These are phyloP conservation scores for Chaenodraco wilsoni DNA, from an alignment of 2,797 vertebrate genomes.

Conservation along the genomic window DNA sequence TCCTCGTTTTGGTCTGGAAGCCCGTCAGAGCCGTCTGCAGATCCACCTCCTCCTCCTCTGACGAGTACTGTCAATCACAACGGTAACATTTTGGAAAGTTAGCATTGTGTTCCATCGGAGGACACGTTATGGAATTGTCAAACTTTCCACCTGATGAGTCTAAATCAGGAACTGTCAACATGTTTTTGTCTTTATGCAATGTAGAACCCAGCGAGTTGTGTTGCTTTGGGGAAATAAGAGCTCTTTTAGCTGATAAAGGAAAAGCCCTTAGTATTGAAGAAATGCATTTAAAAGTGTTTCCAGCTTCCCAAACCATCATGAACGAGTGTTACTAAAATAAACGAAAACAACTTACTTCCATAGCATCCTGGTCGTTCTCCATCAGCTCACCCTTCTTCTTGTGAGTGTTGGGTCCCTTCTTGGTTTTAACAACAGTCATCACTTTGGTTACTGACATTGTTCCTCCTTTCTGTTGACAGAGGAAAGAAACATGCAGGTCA, in stretches of 20 bases:
- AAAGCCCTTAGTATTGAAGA: not conserved
- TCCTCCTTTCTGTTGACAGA: constrained; percentile 85
- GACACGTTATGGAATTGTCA: not conserved
- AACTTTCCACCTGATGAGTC: not conserved
- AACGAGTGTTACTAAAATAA: not conserved
- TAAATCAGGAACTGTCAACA: not conserved
- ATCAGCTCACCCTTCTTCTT: constrained; percentile 99
- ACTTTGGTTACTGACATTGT: constrained; percentile 94
- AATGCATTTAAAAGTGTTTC: not conserved
- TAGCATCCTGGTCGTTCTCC: constrained; percentile 99
- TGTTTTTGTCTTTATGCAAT: not conserved
- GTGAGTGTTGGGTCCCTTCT: constrained; percentile 89
- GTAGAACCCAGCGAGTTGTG: not conserved
- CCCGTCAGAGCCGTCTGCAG: constrained; percentile 97
- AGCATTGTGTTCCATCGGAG: not conserved
- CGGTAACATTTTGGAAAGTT: not conserved
- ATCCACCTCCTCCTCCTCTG: constrained; percentile 98
- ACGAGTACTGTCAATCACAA: constrained; percentile 89
- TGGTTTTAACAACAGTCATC: constrained; percentile 95
- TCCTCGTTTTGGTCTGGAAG: constrained; percentile 98
- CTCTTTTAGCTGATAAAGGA: not conserved
- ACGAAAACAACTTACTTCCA: constrained; percentile 88
- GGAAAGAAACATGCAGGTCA: not conserved
- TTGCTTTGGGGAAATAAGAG: not conserved
- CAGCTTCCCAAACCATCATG: not conserved